These are phyloP conservation scores for Erynnis tages DNA, from an alignment of 2,888 invertebrate genomes.

Conservation along the genomic window DNA sequence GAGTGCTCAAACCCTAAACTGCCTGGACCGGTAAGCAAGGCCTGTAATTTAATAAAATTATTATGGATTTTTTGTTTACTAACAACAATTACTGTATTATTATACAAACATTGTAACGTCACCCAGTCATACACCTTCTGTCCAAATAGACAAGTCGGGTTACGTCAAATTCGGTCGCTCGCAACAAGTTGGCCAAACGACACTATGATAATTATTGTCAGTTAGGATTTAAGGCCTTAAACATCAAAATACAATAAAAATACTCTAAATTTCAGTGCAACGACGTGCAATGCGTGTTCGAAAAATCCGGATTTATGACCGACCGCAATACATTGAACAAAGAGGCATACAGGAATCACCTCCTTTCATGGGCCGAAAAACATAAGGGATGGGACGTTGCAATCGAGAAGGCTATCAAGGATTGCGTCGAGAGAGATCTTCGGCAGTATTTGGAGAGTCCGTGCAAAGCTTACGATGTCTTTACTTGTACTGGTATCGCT, in stretches of 20 bases:
- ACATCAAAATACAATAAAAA: background rate
- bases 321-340: conserved; percentile 60
- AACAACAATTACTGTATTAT: no score
- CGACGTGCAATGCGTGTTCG: conserved; percentile 68
- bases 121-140: no score
- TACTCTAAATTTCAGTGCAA: conserved; percentile 56
- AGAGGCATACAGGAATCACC: conserved; percentile 57
- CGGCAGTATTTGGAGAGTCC: conserved; percentile 63
- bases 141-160: no score
- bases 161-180: no score
- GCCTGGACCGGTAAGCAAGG: conserved; percentile 65
- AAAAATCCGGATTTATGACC: conserved; percentile 64
- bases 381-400: conserved; percentile 59
- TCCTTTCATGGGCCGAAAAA: conserved; percentile 55
- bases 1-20: conserved; percentile 62
- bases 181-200: background rate
- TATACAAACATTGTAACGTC: no score
- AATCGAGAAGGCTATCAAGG: conserved; percentile 58
- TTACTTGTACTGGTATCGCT: conserved; percentile 70
- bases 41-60: background rate
- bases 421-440: conserved; percentile 64
- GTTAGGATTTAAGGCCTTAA: no score
- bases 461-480: conserved; percentile 70
- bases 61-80: background rate
- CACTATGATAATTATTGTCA: no score